Conservation (phyloP, 2,888 invertebrate species). For the Torymus tubicola region DNA sequence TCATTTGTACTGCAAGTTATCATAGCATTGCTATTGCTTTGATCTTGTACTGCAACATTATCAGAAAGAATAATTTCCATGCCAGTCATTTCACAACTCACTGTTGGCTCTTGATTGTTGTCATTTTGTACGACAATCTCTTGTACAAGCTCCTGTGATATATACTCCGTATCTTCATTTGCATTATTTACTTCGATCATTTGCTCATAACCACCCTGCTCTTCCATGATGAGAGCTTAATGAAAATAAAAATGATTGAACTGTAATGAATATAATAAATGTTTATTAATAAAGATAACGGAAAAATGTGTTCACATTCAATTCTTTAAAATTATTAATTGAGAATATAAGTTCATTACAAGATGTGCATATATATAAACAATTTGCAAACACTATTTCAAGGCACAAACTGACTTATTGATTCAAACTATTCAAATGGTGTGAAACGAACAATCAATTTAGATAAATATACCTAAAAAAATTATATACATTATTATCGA, state of each 20-base stretch:
- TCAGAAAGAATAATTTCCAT: constrained; percentile 50
- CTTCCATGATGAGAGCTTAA: constrained; percentile 49
- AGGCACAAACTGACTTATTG: no score
- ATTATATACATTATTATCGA: no score
- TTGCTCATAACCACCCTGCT: constrained; percentile 51
- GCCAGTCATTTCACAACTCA: constrained; percentile 45
- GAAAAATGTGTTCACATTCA: no score
- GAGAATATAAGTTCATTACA: no score
- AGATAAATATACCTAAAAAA: no score
- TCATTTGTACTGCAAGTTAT: constrained; percentile 26
- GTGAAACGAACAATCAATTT: no score
- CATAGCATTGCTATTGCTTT: constrained; percentile 38
- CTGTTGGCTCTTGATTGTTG: constrained; percentile 35
- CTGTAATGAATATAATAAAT: constrained; percentile 21
- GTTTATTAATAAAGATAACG: neutral
- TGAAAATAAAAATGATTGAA: constrained; percentile 21
- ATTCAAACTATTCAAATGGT: no score
- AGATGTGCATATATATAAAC: no score
- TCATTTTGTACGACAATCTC: constrained; percentile 53
- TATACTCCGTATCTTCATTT: constrained; percentile 36
- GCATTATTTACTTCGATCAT: constrained; percentile 39
- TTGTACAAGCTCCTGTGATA: constrained; percentile 43
- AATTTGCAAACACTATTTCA: no score
- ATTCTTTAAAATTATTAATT: no score
- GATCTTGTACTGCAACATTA: constrained; percentile 47